Base-by-base conservation (phyloP, 2,888 invertebrate species). In the Entomobrya proxima region DNA sequence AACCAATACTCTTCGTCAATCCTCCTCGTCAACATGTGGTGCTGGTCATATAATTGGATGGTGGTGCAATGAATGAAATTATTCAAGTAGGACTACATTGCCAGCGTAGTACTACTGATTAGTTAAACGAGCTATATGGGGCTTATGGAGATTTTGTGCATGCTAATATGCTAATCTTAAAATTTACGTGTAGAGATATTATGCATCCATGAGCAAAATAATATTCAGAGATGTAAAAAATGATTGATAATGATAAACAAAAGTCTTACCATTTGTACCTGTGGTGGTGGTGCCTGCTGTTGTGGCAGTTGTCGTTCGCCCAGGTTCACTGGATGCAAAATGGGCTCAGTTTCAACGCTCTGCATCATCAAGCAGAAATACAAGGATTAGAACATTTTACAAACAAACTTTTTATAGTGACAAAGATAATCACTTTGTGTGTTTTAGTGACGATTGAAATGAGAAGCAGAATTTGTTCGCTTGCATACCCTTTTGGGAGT, bases 401-500 rank as follows among this genome's bases (percentile, higher is more conserved):
- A 18, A 9, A 47, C 2, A 15, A 61, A 24, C 13, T 37, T 58
- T 61, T 30, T 72, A 67, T 69, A 40, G 69, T 64, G 64, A 64
- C n/a, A 47, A 47, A n/a, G 6, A 55, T 77, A 7, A 18, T 15
- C 0, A 52, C 52, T 11, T 15, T 30, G 15, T 67, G 18, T 32
- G 37, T 7, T 35, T 24, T 58, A 6, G 18, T 30, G 40, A 4
- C 11, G 35, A 35, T 21, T 24, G 1, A 24, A 40, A 1, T 55
- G 37, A 52, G 18, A 77, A n/a, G 11, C 24, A 21, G 30, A 64
- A 64, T 27, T 64, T 64, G 18, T 67, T 67, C 21, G 37, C n/a
- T 4, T 67, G 4, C 92, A 92, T 93, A 97, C 97, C 93, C 97
- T 94, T 91, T 96, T 96, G 15, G 98, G 98, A 88, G 98, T 98